Evolutionary conservation across 2,888 invertebrate genomes (phyloP).

Genomic region (Penaeus monodon): DNA sequence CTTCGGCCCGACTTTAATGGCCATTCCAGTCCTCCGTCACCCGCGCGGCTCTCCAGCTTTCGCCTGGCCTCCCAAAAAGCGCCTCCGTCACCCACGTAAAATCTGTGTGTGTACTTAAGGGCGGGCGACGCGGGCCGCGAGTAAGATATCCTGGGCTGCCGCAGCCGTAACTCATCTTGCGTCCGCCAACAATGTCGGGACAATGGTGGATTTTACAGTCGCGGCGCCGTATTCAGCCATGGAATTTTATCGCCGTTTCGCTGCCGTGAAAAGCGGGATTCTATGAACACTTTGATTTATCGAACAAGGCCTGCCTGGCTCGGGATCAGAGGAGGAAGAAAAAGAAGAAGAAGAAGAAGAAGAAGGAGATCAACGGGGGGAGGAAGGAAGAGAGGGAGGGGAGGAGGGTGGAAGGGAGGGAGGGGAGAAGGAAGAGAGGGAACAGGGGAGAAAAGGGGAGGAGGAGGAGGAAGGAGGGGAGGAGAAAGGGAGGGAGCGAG

Average conservation of each 20-base stretch:
- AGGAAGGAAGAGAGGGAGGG: too few species aligned
- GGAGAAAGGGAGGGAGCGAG: too few species aligned
- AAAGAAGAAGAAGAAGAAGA: neutral
- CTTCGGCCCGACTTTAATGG: slow-evolving; percentile 32
- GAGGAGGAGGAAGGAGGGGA: too few species aligned
- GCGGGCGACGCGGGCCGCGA: neutral
- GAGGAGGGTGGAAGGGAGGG: too few species aligned
- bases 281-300: slow-evolving; percentile 47
- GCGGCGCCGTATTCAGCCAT: slow-evolving; percentile 45
- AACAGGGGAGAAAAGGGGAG: too few species aligned
- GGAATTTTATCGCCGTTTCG: slow-evolving; percentile 51
- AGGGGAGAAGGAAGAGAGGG: too few species aligned
- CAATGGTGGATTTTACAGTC: slow-evolving; percentile 58
- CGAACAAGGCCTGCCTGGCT: slow-evolving; percentile 12
- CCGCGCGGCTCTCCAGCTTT: slow-evolving; percentile 15
- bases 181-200: slow-evolving; percentile 48
- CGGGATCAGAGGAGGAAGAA: neutral
- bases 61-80: neutral
- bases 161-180: slow-evolving; percentile 41
- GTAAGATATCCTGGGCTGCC: slow-evolving; percentile 42
- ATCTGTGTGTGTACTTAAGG: neutral
- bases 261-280: slow-evolving; percentile 44
- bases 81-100: slow-evolving; percentile 9
- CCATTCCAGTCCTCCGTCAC: slow-evolving; percentile 24
- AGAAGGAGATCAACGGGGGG: neutral